These are phyloP conservation scores for Amyelois transitella DNA, from an alignment of 1,140 invertebrate genomes.

Conservation along the genomic window DNA sequence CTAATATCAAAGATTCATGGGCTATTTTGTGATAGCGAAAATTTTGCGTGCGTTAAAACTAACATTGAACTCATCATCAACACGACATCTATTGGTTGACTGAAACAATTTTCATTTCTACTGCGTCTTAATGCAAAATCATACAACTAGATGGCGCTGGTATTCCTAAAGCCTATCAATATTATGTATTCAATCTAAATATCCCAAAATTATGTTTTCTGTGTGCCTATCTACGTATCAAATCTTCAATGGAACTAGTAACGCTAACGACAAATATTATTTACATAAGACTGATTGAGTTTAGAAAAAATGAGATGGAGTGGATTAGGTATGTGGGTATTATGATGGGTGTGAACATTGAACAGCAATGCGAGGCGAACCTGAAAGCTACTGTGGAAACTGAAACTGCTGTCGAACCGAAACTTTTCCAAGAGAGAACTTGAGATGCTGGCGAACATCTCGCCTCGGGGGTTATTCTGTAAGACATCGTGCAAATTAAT, in stretches of 20 bases:
- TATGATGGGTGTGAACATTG: slow-evolving; percentile 30
- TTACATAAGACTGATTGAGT: background rate
- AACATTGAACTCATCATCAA: background rate
- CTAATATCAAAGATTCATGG: too few relatives aligned
- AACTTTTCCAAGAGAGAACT: slow-evolving; percentile 87
- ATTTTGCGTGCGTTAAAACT: background rate
- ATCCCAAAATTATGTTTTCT: too few relatives aligned
- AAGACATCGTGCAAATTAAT: slow-evolving; percentile 62
- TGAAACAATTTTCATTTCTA: background rate
- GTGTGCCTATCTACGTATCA: too few relatives aligned
- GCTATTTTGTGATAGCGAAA: too few relatives aligned
- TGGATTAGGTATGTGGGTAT: background rate
- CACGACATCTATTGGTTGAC: slow-evolving; percentile 16
- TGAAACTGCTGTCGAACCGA: slow-evolving; percentile 84
- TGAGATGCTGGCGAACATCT: slow-evolving; percentile 87
- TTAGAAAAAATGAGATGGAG: slow-evolving; percentile 11
- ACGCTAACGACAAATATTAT: too few relatives aligned
- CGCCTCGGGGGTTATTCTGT: slow-evolving; percentile 82
- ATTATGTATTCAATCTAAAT: too few relatives aligned
- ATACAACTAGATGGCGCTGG: slow-evolving; percentile 21
- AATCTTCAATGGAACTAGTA: too few relatives aligned
- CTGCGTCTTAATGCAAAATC: background rate
- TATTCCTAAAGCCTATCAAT: background rate
- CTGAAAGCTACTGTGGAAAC: slow-evolving; percentile 82
- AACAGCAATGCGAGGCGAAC: slow-evolving; percentile 67